Percentiles rank a stretch among this genome's conserved stretches.
These are phyloP conservation scores for Pluvialis apricaria DNA, from an alignment of 2,113 vertebrate species.

Conservation along the genomic window DNA sequence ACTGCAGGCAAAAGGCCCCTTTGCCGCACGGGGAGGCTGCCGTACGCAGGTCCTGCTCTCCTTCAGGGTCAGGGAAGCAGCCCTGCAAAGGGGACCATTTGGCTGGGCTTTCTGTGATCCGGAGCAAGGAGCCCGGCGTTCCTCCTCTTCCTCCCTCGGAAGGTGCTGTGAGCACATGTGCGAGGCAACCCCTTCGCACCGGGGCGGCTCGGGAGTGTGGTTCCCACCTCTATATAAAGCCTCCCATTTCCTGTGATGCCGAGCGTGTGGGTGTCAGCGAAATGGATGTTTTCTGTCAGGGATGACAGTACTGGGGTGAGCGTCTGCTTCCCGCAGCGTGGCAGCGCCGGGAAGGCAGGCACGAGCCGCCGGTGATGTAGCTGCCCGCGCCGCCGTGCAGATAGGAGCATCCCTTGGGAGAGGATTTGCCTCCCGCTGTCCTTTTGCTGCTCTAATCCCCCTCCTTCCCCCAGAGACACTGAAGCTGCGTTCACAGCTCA, in stretches of 20 bases:
- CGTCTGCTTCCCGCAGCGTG: not conserved
- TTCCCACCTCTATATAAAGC: constrained; percentile 29
- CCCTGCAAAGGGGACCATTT: too few relatives aligned
- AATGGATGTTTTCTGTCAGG: constrained; percentile 24
- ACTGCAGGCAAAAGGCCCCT: not conserved
- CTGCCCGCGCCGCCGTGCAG: rapidly evolving
- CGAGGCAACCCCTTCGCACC: not conserved
- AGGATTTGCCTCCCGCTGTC: not conserved
- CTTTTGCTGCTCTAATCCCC: not conserved
- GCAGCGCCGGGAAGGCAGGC: not conserved
- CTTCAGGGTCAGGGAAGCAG: not conserved
- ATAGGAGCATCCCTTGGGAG: not conserved
- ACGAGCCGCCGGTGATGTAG: not conserved
- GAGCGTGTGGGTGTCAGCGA: not conserved
- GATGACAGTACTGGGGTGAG: not conserved
- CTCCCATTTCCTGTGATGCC: not conserved
- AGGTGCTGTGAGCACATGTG: not conserved
- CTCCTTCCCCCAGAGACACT: not conserved
- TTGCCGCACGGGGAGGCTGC: rapidly evolving
- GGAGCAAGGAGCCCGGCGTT: not conserved
- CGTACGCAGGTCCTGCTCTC: rapidly evolving
- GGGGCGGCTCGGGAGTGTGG: not conserved
- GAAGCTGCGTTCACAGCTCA: not conserved
- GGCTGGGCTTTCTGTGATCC: rapidly evolving
- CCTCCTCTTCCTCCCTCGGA: not conserved